Conservation (phyloP, 2,797 vertebrate genomes). For the Podarcis siculus region DNA sequence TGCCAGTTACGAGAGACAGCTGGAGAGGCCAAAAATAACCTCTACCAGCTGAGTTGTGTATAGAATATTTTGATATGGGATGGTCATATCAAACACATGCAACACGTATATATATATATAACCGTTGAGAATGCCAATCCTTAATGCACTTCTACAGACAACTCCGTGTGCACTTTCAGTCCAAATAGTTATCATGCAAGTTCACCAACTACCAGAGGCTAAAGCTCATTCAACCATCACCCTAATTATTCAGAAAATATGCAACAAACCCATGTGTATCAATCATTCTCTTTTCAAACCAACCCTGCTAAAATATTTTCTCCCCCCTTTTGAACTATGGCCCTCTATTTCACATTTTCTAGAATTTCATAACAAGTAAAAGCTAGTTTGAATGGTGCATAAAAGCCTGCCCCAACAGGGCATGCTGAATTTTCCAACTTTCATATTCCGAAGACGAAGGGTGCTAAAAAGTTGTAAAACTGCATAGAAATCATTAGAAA, state of each 20-base stretch:
- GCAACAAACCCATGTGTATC: background rate
- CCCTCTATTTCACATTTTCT: background rate
- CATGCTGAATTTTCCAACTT: no score
- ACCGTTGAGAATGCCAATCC: background rate
- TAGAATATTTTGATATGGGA: slow-evolving; percentile 56
- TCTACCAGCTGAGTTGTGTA: slow-evolving; percentile 71
- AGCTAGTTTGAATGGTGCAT: slow-evolving; percentile 52
- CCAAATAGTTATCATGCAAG: background rate
- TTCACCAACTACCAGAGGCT: background rate
- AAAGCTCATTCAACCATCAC: no score
- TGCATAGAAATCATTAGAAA: no score
- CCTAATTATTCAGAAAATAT: background rate
- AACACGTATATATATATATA: background rate
- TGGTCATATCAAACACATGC: slow-evolving; percentile 58
- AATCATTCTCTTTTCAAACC: background rate
- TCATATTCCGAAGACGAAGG: no score
- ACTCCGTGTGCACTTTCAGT: background rate
- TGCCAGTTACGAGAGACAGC: slow-evolving; percentile 78
- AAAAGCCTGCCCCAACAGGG: background rate
- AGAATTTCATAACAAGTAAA: background rate
- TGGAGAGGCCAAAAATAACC: slow-evolving; percentile 83
- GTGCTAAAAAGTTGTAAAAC: no score
- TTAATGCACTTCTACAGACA: background rate
- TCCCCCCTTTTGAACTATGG: background rate
- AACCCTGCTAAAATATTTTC: background rate